Percentiles rank a stretch among this genome's conserved stretches.
Conservation (phyloP, 2,113 vertebrate genomes). For the Gallinago media region DNA sequence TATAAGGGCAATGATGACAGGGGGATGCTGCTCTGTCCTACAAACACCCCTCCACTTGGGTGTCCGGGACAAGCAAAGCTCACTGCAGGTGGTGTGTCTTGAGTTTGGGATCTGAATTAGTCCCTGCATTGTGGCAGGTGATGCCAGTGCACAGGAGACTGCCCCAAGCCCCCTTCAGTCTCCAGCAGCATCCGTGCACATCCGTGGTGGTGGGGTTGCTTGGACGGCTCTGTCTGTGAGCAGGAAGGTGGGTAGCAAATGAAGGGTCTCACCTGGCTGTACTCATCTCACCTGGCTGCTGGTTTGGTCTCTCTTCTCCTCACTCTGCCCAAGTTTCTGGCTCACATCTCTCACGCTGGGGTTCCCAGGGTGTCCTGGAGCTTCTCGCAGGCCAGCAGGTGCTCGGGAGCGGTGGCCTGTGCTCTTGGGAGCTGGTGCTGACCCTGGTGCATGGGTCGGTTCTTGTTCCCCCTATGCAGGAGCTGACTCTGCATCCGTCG, state of each 20-base stretch:
- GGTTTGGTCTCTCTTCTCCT: background rate
- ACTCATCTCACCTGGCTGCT: constrained; percentile 26
- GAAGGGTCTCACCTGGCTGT: background rate
- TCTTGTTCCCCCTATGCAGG: constrained; percentile 68
- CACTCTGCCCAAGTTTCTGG: background rate
- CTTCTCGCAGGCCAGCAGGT: background rate
- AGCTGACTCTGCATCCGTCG: constrained; percentile 84
- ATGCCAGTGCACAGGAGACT: background rate
- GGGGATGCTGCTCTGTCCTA: background rate
- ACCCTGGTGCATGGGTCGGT: background rate
- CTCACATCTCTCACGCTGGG: background rate
- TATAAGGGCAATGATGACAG: accelerated
- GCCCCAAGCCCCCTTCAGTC: accelerated
- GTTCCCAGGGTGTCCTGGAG: background rate
- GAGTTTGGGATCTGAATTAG: background rate
- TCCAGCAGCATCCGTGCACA: accelerated
- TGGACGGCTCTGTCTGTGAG: background rate
- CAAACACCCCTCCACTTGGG: background rate
- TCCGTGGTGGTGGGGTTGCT: background rate
- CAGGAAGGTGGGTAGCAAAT: background rate
- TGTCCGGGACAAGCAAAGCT: background rate
- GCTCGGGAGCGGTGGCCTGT: background rate
- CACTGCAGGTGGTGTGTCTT: too few relatives aligned
- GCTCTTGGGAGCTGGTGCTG: background rate
- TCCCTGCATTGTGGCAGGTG: accelerated